Evolutionary conservation across 2,888 invertebrate species (phyloP).

Genomic region (Dusona sp.): DNA sequence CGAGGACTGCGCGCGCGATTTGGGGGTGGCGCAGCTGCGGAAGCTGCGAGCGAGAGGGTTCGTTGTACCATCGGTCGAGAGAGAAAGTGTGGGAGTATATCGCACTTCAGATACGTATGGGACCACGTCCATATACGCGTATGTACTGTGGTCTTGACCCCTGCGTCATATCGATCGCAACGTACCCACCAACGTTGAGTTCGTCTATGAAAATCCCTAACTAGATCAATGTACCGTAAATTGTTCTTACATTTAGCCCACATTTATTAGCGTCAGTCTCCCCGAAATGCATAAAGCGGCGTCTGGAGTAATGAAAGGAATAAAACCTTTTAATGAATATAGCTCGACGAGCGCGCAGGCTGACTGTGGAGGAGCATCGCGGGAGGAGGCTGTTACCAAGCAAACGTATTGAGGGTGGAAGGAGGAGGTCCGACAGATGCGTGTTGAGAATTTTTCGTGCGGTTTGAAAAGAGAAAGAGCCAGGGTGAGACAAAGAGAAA

Average conservation of each 20-base stretch:
- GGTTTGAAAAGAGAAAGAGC: conserved; percentile 60
- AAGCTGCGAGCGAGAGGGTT: conserved; percentile 66
- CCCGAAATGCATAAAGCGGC: not conserved
- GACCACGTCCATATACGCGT: not conserved
- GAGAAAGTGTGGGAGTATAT: conserved; percentile 67
- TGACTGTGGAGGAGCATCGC: conserved; percentile 22
- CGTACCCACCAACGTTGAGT: not conserved
- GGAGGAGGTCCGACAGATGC: conserved; percentile 80
- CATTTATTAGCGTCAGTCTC: not conserved
- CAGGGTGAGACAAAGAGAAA: conserved; percentile 12
- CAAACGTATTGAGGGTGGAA: conserved; percentile 78
- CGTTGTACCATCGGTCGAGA: conserved; percentile 66
- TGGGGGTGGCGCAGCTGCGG: conserved; percentile 44
- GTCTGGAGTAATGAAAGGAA: conserved; percentile 13
- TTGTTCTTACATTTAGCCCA: not conserved
- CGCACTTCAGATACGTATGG: conserved; percentile 1
- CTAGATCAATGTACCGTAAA: conserved; percentile 4
- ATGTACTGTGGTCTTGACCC: conserved; percentile 51
- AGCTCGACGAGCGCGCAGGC: not conserved
- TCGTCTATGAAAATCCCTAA: conserved; percentile 8
- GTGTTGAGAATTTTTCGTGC: conserved; percentile 77
- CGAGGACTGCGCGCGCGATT: conserved; percentile 48
- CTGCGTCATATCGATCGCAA: conserved; percentile 36
- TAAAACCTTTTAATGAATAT: conserved; percentile 37
- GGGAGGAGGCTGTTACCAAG: conserved; percentile 79